Evolutionary conservation across 1,140 invertebrate species (phyloP).

Genomic region (Trichonephila inaurata): DNA sequence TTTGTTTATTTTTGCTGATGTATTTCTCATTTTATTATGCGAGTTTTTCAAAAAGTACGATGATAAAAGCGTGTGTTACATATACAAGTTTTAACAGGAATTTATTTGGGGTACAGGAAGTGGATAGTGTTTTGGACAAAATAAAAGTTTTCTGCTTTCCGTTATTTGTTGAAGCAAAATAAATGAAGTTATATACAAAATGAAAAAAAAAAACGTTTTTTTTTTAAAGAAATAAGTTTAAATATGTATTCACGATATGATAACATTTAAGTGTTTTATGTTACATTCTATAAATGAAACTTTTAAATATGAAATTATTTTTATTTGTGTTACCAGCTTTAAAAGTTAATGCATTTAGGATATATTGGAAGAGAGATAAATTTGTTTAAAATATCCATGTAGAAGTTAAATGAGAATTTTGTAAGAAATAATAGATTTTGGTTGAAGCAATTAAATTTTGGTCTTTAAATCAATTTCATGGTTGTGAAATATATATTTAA

Average conservation of each 20-base stretch:
- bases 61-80: constrained; percentile 3
- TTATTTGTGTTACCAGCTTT: neutral
- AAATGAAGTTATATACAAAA: neutral
- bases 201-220: neutral
- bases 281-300: neutral
- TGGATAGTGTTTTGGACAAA: neutral
- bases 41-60: neutral
- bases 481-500: no score
- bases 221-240: neutral
- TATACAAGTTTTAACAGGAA: neutral
- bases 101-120: neutral
- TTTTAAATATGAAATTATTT: neutral
- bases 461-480: no score
- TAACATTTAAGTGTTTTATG: neutral
- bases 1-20: neutral
- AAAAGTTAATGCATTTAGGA: no score
- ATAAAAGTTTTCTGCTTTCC: neutral
- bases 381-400: no score
- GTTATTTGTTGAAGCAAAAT: neutral
- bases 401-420: no score
- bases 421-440: no score
- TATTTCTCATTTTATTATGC: neutral
- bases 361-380: no score
- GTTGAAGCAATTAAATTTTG: no score
- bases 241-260: neutral